A percentile compares a stretch with the other conserved stretches of the same genome.
Conservation (phyloP, 2,113 vertebrate genomes). For the Periophthalmodon schlosseri region DNA sequence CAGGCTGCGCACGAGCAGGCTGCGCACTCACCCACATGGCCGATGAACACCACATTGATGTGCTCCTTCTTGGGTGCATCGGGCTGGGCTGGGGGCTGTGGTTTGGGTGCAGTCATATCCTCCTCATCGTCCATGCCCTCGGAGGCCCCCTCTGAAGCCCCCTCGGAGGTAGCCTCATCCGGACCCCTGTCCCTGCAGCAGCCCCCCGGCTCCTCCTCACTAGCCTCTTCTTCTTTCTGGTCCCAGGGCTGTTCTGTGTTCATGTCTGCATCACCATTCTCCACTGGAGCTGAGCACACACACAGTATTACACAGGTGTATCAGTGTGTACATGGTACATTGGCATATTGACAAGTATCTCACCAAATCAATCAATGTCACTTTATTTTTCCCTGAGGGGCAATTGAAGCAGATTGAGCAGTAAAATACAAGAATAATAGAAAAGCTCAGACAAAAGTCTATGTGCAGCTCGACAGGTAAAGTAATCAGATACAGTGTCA, state of each 20-base stretch:
- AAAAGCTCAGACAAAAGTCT: too few relatives aligned
- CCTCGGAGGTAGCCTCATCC: slow-evolving; percentile 68
- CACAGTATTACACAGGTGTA: not conserved
- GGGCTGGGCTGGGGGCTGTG: slow-evolving; percentile 80
- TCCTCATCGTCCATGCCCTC: slow-evolving; percentile 85
- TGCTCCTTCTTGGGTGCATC: slow-evolving; percentile 97
- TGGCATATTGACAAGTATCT: too few relatives aligned
- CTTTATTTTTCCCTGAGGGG: too few relatives aligned
- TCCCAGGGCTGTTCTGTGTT: slow-evolving; percentile 88
- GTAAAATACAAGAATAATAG: too few relatives aligned
- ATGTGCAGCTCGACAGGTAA: too few relatives aligned
- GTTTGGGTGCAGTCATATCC: slow-evolving; percentile 87
- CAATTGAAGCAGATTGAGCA: too few relatives aligned
- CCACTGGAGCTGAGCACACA: slow-evolving; percentile 76
- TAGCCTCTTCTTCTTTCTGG: slow-evolving; percentile 90
- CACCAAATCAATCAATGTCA: too few relatives aligned
- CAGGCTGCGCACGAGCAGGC: too few relatives aligned
- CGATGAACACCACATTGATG: slow-evolving; percentile 98
- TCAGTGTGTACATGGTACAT: too few relatives aligned
- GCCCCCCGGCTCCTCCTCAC: slow-evolving; percentile 86
- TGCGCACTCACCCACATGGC: slow-evolving; percentile 90
- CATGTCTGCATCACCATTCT: slow-evolving; percentile 92
- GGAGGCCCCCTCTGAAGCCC: slow-evolving; percentile 71
- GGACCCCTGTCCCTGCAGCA: slow-evolving; percentile 75
- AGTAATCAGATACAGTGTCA: too few relatives aligned